Evolutionary conservation across 2,113 vertebrate genomes (phyloP).

Genomic region (Oreamnos americanus): DNA sequence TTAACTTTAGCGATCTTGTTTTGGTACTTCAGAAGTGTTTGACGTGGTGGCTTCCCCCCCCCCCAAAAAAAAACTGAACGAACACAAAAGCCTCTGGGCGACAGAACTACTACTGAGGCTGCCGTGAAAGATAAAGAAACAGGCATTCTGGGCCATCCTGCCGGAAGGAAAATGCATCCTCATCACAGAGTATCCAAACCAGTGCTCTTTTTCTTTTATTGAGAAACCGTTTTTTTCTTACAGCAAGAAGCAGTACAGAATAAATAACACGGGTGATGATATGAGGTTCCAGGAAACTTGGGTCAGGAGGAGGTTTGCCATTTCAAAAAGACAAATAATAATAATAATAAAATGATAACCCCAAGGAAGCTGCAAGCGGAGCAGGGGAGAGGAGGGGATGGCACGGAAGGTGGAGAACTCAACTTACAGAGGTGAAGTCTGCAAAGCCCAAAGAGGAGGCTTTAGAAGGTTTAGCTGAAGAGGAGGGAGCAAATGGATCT

Average conservation of each 20-base stretch:
- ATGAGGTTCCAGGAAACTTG: constrained; percentile 65
- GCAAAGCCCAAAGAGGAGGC: constrained; percentile 90
- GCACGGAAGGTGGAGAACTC: constrained; percentile 85
- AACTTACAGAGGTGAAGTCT: constrained; percentile 97
- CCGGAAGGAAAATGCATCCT: constrained; percentile 59
- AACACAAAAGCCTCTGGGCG: constrained; percentile 54
- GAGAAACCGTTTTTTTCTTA: constrained; percentile 77
- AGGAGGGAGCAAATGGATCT: constrained; percentile 94
- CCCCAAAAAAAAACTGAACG: background rate
- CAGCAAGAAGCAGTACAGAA: constrained; percentile 79
- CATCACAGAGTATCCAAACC: constrained; percentile 64
- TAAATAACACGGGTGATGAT: constrained; percentile 59
- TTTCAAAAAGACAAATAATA: constrained; percentile 42
- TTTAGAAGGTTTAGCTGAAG: constrained; percentile 92
- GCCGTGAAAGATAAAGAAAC: constrained; percentile 33
- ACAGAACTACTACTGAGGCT: constrained; percentile 55
- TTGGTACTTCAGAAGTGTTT: background rate
- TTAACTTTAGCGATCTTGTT: background rate
- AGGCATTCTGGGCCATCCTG: constrained; percentile 54
- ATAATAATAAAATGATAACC: background rate
- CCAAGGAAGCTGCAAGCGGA: constrained; percentile 76
- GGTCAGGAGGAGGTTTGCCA: constrained; percentile 66
- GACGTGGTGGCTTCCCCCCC: constrained; percentile 28
- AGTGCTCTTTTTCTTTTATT: constrained; percentile 77
- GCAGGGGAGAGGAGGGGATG: constrained; percentile 77